Percentiles rank a stretch among this genome's conserved stretches.
phyloP scores from a whole-genome alignment of 2,888 invertebrate species.

The Arctia plantaginis region DNA sequence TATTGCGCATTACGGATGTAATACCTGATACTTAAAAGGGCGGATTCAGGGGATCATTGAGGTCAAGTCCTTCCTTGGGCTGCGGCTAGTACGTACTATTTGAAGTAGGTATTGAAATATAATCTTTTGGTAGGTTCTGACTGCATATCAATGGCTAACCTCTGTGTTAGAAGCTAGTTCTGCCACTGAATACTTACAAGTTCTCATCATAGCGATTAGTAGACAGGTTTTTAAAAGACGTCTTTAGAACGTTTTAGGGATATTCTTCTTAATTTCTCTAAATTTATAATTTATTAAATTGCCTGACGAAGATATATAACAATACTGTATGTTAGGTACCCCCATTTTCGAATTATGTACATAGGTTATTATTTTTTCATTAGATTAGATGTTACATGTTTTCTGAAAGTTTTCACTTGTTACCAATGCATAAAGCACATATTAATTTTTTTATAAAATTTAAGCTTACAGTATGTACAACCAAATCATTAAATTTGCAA shows the following conservation, averaged over 20 bases:
- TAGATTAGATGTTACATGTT: not conserved
- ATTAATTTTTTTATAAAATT: too few relatives aligned
- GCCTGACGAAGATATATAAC: too few relatives aligned
- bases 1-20: not conserved
- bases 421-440: not conserved
- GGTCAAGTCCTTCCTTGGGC: not conserved
- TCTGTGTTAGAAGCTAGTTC: not conserved
- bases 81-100: not conserved
- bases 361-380: not conserved
- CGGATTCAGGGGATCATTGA: not conserved
- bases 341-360: not conserved
- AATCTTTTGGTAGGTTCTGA: too few relatives aligned
- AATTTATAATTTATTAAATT: not conserved
- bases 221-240: not conserved
- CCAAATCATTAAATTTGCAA: too few relatives aligned
- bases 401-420: not conserved
- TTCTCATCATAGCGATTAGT: not conserved
- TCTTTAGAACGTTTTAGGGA: too few relatives aligned
- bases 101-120: not conserved
- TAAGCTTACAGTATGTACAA: too few relatives aligned
- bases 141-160: too few relatives aligned
- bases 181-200: not conserved
- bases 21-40: not conserved
- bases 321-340: too few relatives aligned
- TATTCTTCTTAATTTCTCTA: not conserved